Evolutionary conservation across 2,113 vertebrate species (phyloP).

Genomic region (Psephotus haematonotus): DNA sequence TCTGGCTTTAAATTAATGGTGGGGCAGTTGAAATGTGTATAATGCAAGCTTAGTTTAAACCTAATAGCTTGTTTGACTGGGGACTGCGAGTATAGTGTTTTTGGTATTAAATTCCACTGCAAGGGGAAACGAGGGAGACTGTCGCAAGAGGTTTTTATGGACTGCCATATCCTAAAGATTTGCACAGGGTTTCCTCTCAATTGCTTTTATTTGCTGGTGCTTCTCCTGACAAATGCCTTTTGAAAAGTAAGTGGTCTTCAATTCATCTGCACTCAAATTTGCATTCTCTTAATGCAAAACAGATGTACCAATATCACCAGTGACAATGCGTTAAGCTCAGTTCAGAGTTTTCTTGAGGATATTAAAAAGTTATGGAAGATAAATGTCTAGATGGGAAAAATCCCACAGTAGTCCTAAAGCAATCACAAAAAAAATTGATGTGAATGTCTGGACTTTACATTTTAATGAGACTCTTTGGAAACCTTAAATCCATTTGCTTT

Average conservation of each 20-base stretch:
- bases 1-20: background rate
- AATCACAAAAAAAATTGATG: background rate
- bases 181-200: background rate
- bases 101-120: background rate
- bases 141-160: background rate
- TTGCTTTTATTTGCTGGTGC: background rate
- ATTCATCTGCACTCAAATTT: background rate
- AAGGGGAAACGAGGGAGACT: background rate
- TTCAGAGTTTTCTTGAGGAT: background rate
- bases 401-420: constrained; percentile 14
- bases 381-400: background rate
- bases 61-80: background rate
- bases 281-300: background rate
- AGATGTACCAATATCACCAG: background rate
- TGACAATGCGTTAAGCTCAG: background rate
- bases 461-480: constrained; percentile 40
- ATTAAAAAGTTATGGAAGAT: constrained; percentile 12
- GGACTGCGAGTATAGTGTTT: background rate
- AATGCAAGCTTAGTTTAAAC: background rate
- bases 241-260: background rate
- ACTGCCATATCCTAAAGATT: background rate
- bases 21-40: background rate
- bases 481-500: constrained; percentile 9
- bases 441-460: constrained; percentile 29
- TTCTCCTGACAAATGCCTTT: background rate